Conservation (phyloP, 2,797 vertebrate genomes). For the Lutjanus campechanus region DNA sequence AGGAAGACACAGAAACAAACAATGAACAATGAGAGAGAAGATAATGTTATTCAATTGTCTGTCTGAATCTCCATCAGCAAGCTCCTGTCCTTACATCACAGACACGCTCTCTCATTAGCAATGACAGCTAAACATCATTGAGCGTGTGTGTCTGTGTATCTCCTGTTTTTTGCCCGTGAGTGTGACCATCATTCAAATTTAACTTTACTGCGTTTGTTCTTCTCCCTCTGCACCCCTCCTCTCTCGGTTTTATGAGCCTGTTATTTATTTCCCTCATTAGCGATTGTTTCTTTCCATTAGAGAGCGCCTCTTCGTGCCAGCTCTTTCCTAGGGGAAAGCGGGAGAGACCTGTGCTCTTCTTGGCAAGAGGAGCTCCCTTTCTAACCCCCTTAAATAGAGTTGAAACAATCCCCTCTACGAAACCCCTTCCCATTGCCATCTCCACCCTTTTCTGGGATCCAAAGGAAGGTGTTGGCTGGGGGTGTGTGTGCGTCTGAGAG, state of each 20-base stretch:
- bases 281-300: constrained; percentile 78
- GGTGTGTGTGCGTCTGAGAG: constrained; percentile 42
- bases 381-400: constrained; percentile 73
- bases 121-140: constrained; percentile 75
- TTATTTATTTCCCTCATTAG: constrained; percentile 80
- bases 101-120: constrained; percentile 75
- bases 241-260: constrained; percentile 60
- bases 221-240: constrained; percentile 22
- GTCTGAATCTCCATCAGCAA: constrained; percentile 75
- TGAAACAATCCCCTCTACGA: constrained; percentile 61
- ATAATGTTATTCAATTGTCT: constrained; percentile 80
- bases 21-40: constrained; percentile 58
- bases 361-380: constrained; percentile 65
- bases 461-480: constrained; percentile 52
- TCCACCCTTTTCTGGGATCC: constrained; percentile 49
- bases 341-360: constrained; percentile 62
- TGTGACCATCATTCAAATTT: constrained; percentile 71
- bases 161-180: constrained; percentile 42
- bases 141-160: constrained; percentile 44
- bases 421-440: constrained; percentile 47
- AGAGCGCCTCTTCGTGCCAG: constrained; percentile 70
- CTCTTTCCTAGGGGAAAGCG: constrained; percentile 68
- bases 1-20: constrained; percentile 57
- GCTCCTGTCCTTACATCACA: constrained; percentile 78
- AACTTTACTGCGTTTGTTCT: constrained; percentile 69